Percentiles rank a stretch among this genome's conserved stretches.
These are phyloP conservation scores for Salpingus planirostris DNA, from an alignment of 2,888 invertebrate species.

Conservation along the genomic window DNA sequence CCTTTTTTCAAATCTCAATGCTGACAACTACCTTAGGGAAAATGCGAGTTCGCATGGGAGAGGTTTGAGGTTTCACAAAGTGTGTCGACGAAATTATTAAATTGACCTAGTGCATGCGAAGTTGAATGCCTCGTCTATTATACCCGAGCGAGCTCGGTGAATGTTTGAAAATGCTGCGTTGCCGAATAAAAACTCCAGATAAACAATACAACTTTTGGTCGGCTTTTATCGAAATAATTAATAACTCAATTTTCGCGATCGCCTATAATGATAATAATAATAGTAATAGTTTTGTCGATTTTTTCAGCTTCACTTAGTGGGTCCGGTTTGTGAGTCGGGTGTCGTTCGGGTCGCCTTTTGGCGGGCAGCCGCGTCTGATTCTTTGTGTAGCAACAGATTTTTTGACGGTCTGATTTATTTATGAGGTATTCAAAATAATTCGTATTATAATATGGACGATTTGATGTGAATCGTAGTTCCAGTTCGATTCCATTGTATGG, in stretches of 20 bases:
- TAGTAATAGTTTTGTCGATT: no score
- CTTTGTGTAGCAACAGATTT: constrained; percentile 11
- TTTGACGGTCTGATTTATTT: constrained; percentile 26
- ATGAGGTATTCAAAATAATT: constrained; percentile 34
- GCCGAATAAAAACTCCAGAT: no score
- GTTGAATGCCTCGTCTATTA: constrained; percentile 15
- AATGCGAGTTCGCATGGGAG: constrained; percentile 14
- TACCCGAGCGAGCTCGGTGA: no score
- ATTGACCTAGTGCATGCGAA: constrained; percentile 15
- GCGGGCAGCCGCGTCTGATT: constrained; percentile 4
- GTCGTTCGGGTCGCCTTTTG: constrained; percentile 7
- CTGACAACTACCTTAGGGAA: constrained; percentile 13
- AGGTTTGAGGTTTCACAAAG: constrained; percentile 14
- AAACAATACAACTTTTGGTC: no score
- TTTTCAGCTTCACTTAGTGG: no score
- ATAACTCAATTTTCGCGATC: no score
- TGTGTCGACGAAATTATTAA: constrained; percentile 15
- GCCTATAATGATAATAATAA: no score
- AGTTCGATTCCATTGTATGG: constrained; percentile 28
- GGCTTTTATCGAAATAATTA: no score
- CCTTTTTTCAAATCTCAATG: constrained; percentile 11
- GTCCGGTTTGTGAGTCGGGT: no score
- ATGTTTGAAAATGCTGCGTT: no score
- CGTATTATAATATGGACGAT: constrained; percentile 32
- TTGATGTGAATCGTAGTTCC: constrained; percentile 32